These are phyloP conservation scores for Diarsia rubi DNA, from an alignment of 2,888 invertebrate genomes.

Conservation along the genomic window DNA sequence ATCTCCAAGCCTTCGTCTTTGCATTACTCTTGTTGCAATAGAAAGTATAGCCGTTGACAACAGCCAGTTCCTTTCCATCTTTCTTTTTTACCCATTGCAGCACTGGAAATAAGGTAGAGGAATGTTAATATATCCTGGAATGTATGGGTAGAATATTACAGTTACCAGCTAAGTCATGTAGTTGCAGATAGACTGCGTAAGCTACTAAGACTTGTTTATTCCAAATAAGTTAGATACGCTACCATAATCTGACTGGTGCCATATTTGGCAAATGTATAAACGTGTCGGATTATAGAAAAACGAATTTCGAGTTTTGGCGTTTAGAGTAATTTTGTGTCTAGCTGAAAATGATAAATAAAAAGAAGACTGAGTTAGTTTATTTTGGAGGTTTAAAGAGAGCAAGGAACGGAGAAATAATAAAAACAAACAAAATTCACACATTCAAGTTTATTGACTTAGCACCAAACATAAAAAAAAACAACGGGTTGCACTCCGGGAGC, in stretches of 20 bases:
- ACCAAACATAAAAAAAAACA: not conserved
- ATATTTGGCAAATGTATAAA: not conserved
- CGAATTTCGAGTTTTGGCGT: no score
- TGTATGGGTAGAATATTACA: not conserved
- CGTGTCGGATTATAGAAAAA: not conserved
- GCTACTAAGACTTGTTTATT: not conserved
- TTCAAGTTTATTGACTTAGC: not conserved
- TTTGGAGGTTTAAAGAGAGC: not conserved
- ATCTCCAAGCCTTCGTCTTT: slow-evolving; percentile 49
- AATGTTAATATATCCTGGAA: slow-evolving; percentile 1
- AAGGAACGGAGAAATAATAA: not conserved
- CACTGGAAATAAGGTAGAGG: slow-evolving; percentile 44
- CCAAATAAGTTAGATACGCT: not conserved
- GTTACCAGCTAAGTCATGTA: not conserved
- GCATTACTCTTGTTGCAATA: not conserved
- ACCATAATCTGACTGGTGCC: not conserved
- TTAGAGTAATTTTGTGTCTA: no score
- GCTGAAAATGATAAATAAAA: no score
- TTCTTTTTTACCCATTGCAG: slow-evolving; percentile 50
- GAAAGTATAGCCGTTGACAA: slow-evolving; percentile 51
- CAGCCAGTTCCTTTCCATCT: slow-evolving; percentile 65
- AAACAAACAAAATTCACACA: not conserved
- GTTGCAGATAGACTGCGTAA: not conserved
- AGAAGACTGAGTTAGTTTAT: not conserved
- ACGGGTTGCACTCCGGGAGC: not conserved